Percentiles rank a stretch among this genome's conserved stretches.
These are phyloP conservation scores for Suillia variegata DNA, from an alignment of 2,888 invertebrate genomes.

Conservation along the genomic window DNA sequence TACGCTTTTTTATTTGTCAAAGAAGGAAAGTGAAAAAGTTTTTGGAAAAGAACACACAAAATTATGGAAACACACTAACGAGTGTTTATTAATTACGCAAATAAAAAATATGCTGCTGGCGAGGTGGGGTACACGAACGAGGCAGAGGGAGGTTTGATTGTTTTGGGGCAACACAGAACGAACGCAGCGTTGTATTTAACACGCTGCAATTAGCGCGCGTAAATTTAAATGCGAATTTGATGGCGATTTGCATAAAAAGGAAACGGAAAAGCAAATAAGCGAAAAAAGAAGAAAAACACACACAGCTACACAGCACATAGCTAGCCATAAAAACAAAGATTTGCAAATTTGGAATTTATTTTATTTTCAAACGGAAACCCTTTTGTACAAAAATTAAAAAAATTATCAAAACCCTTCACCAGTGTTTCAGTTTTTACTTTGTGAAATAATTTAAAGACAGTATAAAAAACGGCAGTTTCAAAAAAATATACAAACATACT, in stretches of 20 bases:
- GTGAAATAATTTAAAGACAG: too few species aligned
- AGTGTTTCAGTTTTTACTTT: too few species aligned
- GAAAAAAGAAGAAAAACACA: constrained; percentile 31
- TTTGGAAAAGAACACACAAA: too few species aligned
- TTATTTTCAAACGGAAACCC: not conserved
- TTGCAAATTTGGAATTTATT: not conserved
- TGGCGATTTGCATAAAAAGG: constrained; percentile 42
- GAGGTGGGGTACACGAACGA: too few species aligned
- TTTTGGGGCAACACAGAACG: too few species aligned
- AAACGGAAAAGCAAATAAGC: constrained; percentile 49
- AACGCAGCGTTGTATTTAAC: constrained; percentile 21
- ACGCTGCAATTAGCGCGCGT: constrained; percentile 47
- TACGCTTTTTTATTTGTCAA: not conserved
- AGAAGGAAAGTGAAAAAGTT: not conserved
- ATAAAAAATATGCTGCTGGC: constrained; percentile 26
- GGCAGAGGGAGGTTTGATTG: too few species aligned
- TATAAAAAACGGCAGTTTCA: too few species aligned
- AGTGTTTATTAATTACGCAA: constrained; percentile 51
- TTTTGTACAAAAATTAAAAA: too few species aligned
- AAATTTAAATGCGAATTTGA: constrained; percentile 52
- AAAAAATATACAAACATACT: too few species aligned
- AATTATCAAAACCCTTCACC: too few species aligned
- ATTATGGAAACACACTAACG: constrained; percentile 35
- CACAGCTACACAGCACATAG: constrained; percentile 48
- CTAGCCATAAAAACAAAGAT: not conserved